phyloP scores from a whole-genome alignment of 1,140 invertebrate species.

The Neotoxoptera formosana region DNA sequence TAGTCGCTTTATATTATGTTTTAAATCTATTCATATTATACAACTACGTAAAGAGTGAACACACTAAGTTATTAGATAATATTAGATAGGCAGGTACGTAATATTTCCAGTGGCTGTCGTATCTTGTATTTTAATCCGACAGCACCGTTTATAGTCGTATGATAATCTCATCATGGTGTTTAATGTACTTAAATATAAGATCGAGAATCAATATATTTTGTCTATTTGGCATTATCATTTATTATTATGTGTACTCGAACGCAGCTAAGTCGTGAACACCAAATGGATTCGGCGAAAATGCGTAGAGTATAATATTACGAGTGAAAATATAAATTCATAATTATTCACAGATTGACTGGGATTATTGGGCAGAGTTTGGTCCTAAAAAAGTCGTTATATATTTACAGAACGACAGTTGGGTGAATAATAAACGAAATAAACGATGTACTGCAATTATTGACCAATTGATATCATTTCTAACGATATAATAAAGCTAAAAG shows the following conservation, averaged over 20 bases:
- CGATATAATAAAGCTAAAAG: not conserved
- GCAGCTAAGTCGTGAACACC: not conserved
- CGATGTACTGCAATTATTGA: not conserved
- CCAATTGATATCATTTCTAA: not conserved
- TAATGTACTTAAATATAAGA: not conserved
- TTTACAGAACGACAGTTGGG: not conserved
- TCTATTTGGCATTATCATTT: not conserved
- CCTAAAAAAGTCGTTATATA: not conserved
- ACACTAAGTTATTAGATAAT: not conserved
- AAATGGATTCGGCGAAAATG: not conserved
- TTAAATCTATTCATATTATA: not conserved
- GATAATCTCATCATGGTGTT: not conserved
- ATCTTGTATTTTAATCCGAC: not conserved
- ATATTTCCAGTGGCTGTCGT: not conserved
- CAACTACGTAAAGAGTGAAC: not conserved
- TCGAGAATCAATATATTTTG: not conserved
- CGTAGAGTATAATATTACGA: not conserved
- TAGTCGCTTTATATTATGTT: not conserved
- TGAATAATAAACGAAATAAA: not conserved
- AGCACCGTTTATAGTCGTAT: not conserved
- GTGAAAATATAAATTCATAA: not conserved
- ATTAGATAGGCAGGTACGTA: not conserved
- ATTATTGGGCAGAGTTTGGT: not conserved
- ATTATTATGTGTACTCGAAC: not conserved
- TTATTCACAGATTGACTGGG: not conserved